phyloP scores from a whole-genome alignment of 30 jellyfish, hydroid and myxozoan genomes.

The Aurelia aurita complex sp. Pacific region DNA sequence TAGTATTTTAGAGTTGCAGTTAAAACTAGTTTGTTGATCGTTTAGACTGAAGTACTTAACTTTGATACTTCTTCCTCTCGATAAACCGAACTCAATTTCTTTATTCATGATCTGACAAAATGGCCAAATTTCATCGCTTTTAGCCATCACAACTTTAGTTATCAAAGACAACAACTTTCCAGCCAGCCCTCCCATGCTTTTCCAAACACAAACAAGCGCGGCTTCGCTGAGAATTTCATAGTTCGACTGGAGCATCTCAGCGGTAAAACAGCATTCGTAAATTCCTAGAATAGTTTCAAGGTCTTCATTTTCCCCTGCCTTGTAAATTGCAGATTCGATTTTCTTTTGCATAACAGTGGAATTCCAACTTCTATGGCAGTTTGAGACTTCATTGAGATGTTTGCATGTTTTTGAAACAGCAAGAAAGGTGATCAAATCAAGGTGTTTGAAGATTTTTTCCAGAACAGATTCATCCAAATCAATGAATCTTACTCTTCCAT shows the following conservation, averaged over 20 bases:
- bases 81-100: slow-evolving; percentile 5
- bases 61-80: not conserved
- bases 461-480: slow-evolving; percentile 24
- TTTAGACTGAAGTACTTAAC: slow-evolving; percentile 15
- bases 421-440: slow-evolving; percentile 12
- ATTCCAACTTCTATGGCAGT: slow-evolving; percentile 27
- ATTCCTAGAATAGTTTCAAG: not conserved
- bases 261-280: slow-evolving; percentile 40
- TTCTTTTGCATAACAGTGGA: slow-evolving; percentile 33
- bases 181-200: slow-evolving; percentile 19
- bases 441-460: slow-evolving; percentile 8
- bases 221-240: slow-evolving; percentile 2
- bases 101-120: slow-evolving; percentile 38
- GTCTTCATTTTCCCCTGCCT: not conserved
- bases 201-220: not conserved
- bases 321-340: slow-evolving; percentile 12
- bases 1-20: slow-evolving; percentile 21
- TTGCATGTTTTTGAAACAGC: slow-evolving; percentile 43
- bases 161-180: slow-evolving; percentile 27
- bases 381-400: slow-evolving; percentile 19
- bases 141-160: not conserved
- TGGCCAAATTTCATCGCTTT: slow-evolving; percentile 52
- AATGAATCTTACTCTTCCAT: not conserved
- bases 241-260: slow-evolving; percentile 30
- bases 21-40: slow-evolving; percentile 35